phyloP scores from a whole-genome alignment of 1,140 invertebrate genomes.

The Schlechtendalia chinensis region DNA sequence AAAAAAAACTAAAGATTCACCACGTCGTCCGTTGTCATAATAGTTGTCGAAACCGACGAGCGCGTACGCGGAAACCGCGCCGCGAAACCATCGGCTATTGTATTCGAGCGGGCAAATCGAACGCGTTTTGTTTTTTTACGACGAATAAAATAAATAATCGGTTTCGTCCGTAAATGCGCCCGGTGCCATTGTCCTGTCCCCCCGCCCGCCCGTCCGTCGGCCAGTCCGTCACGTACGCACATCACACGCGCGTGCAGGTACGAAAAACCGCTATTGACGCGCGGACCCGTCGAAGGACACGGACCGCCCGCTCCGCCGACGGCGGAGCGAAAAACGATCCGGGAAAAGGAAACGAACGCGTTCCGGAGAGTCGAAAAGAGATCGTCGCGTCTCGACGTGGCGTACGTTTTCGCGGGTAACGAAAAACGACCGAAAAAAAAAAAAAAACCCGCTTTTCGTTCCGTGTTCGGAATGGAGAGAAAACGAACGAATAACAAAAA shows the following conservation, averaged over 20 bases:
- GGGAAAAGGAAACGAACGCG: no score
- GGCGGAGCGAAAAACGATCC: neutral
- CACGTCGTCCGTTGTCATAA: neutral
- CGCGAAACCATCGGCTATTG: neutral
- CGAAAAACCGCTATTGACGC: neutral
- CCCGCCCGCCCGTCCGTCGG: neutral
- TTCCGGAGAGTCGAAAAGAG: no score
- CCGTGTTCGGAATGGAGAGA: no score
- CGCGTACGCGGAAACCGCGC: neutral
- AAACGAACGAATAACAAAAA: no score
- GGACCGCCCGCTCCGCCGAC: neutral
- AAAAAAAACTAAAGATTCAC: no score
- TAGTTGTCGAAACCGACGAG: neutral
- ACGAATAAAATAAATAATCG: neutral
- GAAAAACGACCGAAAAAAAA: no score
- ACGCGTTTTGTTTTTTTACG: neutral
- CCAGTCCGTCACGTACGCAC: no score
- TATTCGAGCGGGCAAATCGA: neutral
- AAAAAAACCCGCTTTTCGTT: no score
- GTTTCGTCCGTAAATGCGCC: neutral
- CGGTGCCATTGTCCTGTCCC: conserved; percentile 32
- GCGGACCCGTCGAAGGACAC: conserved; percentile 10
- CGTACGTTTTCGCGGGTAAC: no score
- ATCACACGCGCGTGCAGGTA: neutral
- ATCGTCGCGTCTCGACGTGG: no score